phyloP scores from a whole-genome alignment of 2,888 invertebrate species.

The Oscheius myriophilus region DNA sequence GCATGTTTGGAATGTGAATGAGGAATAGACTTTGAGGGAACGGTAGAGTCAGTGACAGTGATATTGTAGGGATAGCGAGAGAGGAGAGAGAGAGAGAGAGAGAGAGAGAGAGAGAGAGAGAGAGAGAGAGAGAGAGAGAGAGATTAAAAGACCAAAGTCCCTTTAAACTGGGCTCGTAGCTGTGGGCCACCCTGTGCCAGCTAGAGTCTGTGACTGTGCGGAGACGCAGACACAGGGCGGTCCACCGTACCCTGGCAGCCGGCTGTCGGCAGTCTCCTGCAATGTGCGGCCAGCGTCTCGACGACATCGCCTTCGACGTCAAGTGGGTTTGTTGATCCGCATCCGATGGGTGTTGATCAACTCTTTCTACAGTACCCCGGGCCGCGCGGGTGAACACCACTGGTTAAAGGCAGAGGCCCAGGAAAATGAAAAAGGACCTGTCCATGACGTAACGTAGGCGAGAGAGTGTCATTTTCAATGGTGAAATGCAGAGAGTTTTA shows the following conservation, averaged over 20 bases:
- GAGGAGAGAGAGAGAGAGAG: background rate
- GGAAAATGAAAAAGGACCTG: too few relatives aligned
- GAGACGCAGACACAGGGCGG: constrained; percentile 20
- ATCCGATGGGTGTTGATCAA: constrained; percentile 19
- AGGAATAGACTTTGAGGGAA: too few relatives aligned
- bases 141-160: background rate
- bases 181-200: too few relatives aligned
- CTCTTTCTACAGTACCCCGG: constrained; percentile 3
- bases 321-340: constrained; percentile 31
- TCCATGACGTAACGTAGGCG: too few relatives aligned
- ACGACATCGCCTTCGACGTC: constrained; percentile 29
- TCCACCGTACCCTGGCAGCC: constrained; percentile 20
- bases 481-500: too few relatives aligned
- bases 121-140: background rate
- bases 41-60: background rate
- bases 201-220: background rate
- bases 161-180: background rate
- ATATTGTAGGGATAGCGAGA: background rate
- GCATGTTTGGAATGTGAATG: too few relatives aligned
- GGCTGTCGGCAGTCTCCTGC: constrained; percentile 4
- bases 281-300: constrained; percentile 23
- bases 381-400: background rate
- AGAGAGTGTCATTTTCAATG: too few relatives aligned
- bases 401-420: too few relatives aligned
- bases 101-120: background rate